A percentile compares a stretch with the other conserved stretches of the same genome.
Evolutionary conservation across 2,888 invertebrate species (phyloP).

Genomic region (Hemaris fuciformis): DNA sequence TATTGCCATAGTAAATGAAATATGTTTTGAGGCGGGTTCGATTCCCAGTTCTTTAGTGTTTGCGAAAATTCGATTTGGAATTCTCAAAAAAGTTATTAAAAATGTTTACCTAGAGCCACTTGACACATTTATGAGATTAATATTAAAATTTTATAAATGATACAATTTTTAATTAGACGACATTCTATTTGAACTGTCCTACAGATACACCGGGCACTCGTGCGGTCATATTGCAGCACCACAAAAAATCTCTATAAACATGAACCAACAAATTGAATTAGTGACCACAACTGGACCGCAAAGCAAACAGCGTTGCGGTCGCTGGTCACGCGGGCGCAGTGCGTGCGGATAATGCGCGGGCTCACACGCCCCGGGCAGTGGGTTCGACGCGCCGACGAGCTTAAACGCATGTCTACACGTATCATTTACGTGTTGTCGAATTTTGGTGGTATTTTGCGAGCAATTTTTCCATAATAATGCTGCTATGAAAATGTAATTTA

Average conservation of each 20-base stretch:
- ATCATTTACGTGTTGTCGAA: slow-evolving; percentile 17
- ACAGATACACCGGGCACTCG: not conserved
- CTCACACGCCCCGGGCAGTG: not conserved
- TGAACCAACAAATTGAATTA: not conserved
- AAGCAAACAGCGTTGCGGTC: not conserved
- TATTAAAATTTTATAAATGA: too few relatives aligned
- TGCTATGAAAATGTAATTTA: not conserved
- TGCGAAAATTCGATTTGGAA: too few relatives aligned
- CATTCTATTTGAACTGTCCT: not conserved
- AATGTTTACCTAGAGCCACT: too few relatives aligned
- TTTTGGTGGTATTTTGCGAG: slow-evolving; percentile 21
- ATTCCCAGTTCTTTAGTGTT: too few relatives aligned
- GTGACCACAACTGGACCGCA: not conserved
- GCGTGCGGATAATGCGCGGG: slow-evolving; percentile 5
- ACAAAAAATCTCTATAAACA: not conserved
- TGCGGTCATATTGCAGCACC: not conserved
- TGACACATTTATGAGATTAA: too few relatives aligned
- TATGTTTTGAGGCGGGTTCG: not conserved
- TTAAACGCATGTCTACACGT: slow-evolving; percentile 4
- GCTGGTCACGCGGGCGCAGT: not conserved
- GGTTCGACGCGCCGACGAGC: not conserved
- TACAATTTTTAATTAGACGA: too few relatives aligned
- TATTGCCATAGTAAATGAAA: too few relatives aligned
- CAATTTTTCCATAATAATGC: not conserved
- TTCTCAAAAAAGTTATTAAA: too few relatives aligned